phyloP scores from a whole-genome alignment of 2,113 vertebrate species.

The Sardina pilchardus region DNA sequence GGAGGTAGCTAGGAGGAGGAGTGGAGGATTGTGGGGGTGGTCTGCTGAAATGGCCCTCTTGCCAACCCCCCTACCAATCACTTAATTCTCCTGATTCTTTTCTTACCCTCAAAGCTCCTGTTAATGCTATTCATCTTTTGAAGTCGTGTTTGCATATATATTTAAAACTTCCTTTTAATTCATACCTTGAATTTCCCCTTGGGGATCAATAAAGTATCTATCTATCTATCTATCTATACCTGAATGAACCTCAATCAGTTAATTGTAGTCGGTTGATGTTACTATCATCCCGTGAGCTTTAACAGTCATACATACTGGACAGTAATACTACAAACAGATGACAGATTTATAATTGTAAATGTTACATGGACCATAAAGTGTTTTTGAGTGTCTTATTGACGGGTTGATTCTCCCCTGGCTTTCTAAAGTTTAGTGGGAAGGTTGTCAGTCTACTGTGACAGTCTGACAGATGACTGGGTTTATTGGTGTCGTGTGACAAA shows the following conservation, averaged over 20 bases:
- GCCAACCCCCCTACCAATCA: not conserved
- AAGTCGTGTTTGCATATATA: conserved; percentile 15
- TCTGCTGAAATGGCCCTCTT: not conserved
- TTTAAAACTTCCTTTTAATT: conserved; percentile 14
- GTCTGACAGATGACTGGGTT: conserved; percentile 26
- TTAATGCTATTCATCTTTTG: conserved; percentile 2
- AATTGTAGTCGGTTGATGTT: not conserved
- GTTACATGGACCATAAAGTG: not conserved
- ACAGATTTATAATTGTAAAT: not conserved
- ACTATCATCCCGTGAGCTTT: not conserved
- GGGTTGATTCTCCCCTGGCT: not conserved
- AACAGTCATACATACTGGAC: not conserved
- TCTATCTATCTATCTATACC: no score
- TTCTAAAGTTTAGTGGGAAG: not conserved
- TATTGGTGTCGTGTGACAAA: conserved; percentile 40
- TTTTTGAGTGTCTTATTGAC: not conserved
- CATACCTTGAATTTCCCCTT: no score
- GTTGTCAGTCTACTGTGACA: not conserved
- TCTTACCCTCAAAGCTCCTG: not conserved
- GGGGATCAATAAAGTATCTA: no score
- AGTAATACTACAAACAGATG: not conserved
- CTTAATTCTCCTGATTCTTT: conserved; percentile 5
- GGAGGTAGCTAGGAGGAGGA: not conserved
- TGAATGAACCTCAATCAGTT: not conserved
- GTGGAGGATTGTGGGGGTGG: not conserved